Evolutionary conservation across 2,113 vertebrate genomes (phyloP), one percentile per base, ranked within the genome.

Genomic region (Mesembrinibis cayennensis): DNA sequence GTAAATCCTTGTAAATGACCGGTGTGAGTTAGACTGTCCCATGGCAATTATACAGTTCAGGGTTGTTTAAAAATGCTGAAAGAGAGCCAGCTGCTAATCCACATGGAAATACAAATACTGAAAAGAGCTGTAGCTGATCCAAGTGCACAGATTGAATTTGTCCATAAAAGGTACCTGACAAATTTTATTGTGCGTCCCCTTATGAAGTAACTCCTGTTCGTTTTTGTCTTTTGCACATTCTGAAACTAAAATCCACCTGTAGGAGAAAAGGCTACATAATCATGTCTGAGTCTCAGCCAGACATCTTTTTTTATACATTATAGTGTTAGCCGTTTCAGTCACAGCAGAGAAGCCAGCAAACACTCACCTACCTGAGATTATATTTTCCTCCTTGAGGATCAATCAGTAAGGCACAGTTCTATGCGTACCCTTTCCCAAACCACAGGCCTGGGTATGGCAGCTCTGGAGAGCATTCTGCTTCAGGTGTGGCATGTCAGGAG

Each of bases 31-130:
- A 89, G 69, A 90, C 49, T 6, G 27, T 95, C 92, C 87, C 90
- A 72, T 89, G 87, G 53, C 56, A 91, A 93, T 97, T 95, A 66
- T 32, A 70, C 67, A 72, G n/a, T 82, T 90, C 92, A 89, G 18
- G 45, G 34, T 77, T 70, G 25, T 84, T 96, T 94, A 89, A 94
- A 97, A 96, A 82, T 42, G 32, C 72, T 93, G 93, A 95, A 94
- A 49, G 65, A 85, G 38, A 93, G 91, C 87, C 91, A 94, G 84
- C 71, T 94, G 72, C 56, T 97, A 97, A 95, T 96, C 91, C 95
- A 84, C 53, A 25, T 90, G 78, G 93, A 96, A 90, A 90, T 85
- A 65, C 66, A 93, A 82, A 87, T 92, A 49, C 61, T 89, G 79
- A 93, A 86, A 85, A 94, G 55, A 69, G 19, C 70, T 96, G 76